Evolutionary conservation across 2,888 invertebrate species (phyloP), one percentile per base, ranked within the genome.

Genomic region (Entomobrya proxima): DNA sequence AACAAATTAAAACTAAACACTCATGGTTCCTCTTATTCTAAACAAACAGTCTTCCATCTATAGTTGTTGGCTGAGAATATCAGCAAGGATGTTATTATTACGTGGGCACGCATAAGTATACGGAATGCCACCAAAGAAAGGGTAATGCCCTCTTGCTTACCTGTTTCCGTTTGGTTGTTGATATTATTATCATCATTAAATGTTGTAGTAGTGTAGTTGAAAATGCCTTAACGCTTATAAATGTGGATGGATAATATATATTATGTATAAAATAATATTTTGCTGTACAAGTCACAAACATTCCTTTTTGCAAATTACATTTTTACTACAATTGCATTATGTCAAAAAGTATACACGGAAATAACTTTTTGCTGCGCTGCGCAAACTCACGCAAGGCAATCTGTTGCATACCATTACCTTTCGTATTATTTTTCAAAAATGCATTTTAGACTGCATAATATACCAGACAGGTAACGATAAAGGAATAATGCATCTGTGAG

Each of bases 261-360:
- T 40, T 7, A 7, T 40, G 5, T 40, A 44, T 44, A 44, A 15
- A 44, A 15, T 15, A 44, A 5, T 44, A 40, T 40, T 40, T 40
- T 40, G 40, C 11, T 5, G 40, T 7, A 2, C 44, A 2, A 7
- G 15, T 24, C 11, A 27, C 55, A 24, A 55, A 2, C 55, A 55
- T 9, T n/a, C 24, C 13, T 61, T 15, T 47, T n/a, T 15, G 61
- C 35, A 61, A 32, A 61, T 80, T 80, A 80, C 69, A 69, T 69
- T 55, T 80, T 32, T 18, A 47, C n/a, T n/a, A 67, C 21, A 21
- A 52, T 52, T 77, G n/a, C 37, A 69, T 74, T 61, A 83, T 76
- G 83, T 83, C 76, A 76, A 77, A 67, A 69, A 75, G 37, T 69
- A 82, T 64, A 77, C 77, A 83, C 83, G 83, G 83, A 83, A 83